These are phyloP conservation scores for Diacarnus erythraeanus DNA, from an alignment of 37 sponge, comb jelly and placozoan species.

Conservation along the genomic window DNA sequence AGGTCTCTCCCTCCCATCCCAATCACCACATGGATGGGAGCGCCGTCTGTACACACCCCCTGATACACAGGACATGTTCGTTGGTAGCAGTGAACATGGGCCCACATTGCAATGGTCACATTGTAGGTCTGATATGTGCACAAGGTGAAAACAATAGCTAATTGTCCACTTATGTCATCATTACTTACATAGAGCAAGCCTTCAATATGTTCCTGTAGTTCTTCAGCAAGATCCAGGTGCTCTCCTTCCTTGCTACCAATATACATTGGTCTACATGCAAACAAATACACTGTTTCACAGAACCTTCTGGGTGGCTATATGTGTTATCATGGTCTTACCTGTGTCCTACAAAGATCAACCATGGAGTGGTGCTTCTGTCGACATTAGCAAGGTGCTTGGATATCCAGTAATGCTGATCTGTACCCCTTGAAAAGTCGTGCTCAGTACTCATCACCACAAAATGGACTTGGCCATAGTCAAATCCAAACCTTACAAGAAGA, in stretches of 20 bases:
- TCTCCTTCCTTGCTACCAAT: slow-evolving; percentile 49
- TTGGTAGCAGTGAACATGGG: slow-evolving; percentile 83
- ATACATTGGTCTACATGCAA: slow-evolving; percentile 72
- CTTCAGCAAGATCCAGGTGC: slow-evolving; percentile 14
- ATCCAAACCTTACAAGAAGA: slow-evolving; percentile 61
- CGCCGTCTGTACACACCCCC: slow-evolving; percentile 37
- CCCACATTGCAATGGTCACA: slow-evolving; percentile 77
- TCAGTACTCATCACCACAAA: slow-evolving; percentile 84
- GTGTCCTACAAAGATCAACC: slow-evolving; percentile 84
- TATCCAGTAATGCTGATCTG: slow-evolving; percentile 52
- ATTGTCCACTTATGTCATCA: background rate
- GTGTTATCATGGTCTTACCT: slow-evolving; percentile 8
- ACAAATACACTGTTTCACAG: background rate
- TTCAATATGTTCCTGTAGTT: slow-evolving; percentile 48
- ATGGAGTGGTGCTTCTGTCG: slow-evolving; percentile 69
- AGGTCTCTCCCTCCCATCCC: slow-evolving; percentile 59
- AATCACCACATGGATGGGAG: slow-evolving; percentile 50
- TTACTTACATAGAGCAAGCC: slow-evolving; percentile 50
- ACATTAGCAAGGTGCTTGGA: slow-evolving; percentile 54
- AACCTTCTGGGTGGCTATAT: background rate
- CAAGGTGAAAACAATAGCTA: background rate
- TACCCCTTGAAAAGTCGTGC: slow-evolving; percentile 39
- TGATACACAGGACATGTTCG: slow-evolving; percentile 73
- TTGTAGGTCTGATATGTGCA: background rate
- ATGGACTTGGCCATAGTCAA: slow-evolving; percentile 74